Conservation (phyloP, 2,113 vertebrate genomes). For the Cynoglossus semilaevis region DNA sequence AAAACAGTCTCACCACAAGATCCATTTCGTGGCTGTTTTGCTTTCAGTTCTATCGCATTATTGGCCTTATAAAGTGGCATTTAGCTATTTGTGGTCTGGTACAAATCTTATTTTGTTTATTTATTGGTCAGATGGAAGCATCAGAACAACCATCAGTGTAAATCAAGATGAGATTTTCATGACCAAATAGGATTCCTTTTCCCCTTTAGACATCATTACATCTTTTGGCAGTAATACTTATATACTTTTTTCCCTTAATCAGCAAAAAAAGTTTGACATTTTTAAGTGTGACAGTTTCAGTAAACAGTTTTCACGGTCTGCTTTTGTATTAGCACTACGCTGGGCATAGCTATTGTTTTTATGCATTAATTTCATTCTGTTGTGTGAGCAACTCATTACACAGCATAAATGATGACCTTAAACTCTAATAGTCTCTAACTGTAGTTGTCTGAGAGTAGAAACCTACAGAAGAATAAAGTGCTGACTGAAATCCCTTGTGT, state of each 20-base stretch:
- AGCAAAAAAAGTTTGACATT: too few species aligned
- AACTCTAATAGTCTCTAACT: neutral
- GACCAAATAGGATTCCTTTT: too few species aligned
- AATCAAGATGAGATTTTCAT: neutral
- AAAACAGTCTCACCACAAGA: neutral
- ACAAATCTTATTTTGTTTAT: too few species aligned
- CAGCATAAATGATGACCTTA: neutral
- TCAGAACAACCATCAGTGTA: constrained; percentile 14
- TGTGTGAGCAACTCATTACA: neutral
- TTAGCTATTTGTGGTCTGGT: too few species aligned
- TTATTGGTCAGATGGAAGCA: too few species aligned
- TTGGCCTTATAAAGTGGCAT: too few species aligned
- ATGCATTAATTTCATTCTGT: neutral
- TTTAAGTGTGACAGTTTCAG: neutral
- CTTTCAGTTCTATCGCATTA: neutral
- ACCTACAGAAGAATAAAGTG: constrained; percentile 29
- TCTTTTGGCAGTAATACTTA: neutral
- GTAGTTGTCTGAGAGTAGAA: constrained; percentile 4
- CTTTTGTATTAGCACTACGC: neutral
- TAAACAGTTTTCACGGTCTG: neutral
- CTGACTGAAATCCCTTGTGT: constrained; percentile 43
- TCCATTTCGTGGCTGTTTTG: constrained; percentile 3
- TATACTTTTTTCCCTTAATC: too few species aligned
- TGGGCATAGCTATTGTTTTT: neutral
- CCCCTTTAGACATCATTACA: neutral